phyloP scores from a whole-genome alignment of 2,797 vertebrate species.

The Betta splendens region DNA sequence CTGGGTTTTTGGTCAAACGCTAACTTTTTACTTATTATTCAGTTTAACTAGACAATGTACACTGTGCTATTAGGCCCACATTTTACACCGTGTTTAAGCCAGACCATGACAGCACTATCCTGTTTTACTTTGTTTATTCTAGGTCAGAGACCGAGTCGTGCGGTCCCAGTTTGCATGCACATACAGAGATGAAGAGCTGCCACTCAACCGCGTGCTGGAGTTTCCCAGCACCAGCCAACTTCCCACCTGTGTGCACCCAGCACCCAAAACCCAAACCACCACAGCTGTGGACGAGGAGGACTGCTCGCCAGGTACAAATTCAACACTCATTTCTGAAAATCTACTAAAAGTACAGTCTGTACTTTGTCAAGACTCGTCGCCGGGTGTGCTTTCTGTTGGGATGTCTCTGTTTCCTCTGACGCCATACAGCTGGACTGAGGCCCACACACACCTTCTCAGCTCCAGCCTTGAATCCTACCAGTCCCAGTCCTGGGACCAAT shows the following conservation, averaged over 20 bases:
- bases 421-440: slow-evolving; percentile 65
- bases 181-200: slow-evolving; percentile 84
- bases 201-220: slow-evolving; percentile 73
- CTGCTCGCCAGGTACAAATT: slow-evolving; percentile 51
- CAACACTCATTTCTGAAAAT: not conserved
- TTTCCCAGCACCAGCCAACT: slow-evolving; percentile 77
- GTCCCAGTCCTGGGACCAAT: slow-evolving; percentile 69
- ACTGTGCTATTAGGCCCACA: no score
- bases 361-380: slow-evolving; percentile 37
- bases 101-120: slow-evolving; percentile 9
- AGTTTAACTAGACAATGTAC: no score
- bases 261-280: slow-evolving; percentile 59
- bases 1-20: no score
- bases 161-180: slow-evolving; percentile 96
- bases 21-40: no score
- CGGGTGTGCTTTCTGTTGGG: slow-evolving; percentile 43
- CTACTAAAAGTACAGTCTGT: slow-evolving; percentile 11
- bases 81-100: no score
- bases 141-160: slow-evolving; percentile 82
- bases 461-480: slow-evolving; percentile 65
- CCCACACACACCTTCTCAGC: slow-evolving; percentile 67
- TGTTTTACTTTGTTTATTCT: slow-evolving; percentile 25
- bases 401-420: slow-evolving; percentile 74
- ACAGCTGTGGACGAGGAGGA: slow-evolving; percentile 20
- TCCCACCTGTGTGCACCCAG: slow-evolving; percentile 71